Percentiles rank a stretch among this genome's conserved stretches.
Evolutionary conservation across 1,140 invertebrate genomes (phyloP).

Genomic region (Amyelois transitella): DNA sequence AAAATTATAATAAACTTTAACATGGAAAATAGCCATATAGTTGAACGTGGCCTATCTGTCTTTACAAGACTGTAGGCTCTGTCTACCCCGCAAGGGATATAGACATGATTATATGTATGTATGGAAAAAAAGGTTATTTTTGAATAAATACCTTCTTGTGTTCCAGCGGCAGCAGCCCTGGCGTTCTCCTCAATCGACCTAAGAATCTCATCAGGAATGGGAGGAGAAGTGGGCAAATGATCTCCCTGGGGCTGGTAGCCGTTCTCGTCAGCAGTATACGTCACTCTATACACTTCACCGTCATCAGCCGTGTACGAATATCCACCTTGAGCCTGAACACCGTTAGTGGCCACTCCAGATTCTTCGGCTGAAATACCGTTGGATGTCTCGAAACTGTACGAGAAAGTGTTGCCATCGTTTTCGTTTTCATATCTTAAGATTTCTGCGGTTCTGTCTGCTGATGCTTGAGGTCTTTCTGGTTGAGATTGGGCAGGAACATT

Average conservation of each 20-base stretch:
- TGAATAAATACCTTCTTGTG: slow-evolving; percentile 60
- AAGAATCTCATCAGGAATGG: slow-evolving; percentile 66
- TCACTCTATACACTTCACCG: slow-evolving; percentile 80
- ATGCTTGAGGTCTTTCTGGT: slow-evolving; percentile 49
- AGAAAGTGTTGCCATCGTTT: slow-evolving; percentile 55
- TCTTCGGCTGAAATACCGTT: slow-evolving; percentile 67
- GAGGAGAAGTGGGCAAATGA: slow-evolving; percentile 67
- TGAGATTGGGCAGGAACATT: slow-evolving; percentile 22
- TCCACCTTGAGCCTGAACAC: slow-evolving; percentile 56
- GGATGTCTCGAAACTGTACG: slow-evolving; percentile 60
- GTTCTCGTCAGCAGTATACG: slow-evolving; percentile 87
- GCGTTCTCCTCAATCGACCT: slow-evolving; percentile 64
- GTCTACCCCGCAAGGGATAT: not conserved
- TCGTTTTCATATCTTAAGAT: slow-evolving; percentile 50
- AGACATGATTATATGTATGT: not conserved
- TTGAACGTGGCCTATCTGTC: no score
- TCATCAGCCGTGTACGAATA: slow-evolving; percentile 77
- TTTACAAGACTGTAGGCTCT: no score
- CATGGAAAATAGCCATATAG: no score
- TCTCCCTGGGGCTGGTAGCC: slow-evolving; percentile 78
- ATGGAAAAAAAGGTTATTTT: not conserved
- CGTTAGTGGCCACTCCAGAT: slow-evolving; percentile 53
- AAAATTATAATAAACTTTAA: no score
- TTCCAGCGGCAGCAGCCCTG: slow-evolving; percentile 55
- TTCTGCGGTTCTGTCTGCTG: slow-evolving; percentile 47